Base-by-base conservation (phyloP, 2,888 invertebrate genomes). In the Dicyrtoma fusca region DNA sequence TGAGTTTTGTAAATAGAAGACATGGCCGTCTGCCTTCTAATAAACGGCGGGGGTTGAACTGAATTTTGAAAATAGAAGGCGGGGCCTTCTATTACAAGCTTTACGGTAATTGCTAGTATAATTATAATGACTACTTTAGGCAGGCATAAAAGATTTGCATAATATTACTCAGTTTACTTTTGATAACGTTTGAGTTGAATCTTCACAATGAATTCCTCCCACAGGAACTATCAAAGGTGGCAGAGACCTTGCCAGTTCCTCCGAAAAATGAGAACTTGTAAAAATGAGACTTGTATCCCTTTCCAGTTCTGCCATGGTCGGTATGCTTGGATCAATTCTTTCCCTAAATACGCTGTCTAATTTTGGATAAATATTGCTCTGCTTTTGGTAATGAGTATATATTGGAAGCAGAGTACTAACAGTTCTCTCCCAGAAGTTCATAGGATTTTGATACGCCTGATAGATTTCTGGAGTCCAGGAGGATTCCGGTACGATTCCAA, bases 231-330 rank as follows among this genome's bases (percentile, higher is more conserved):
- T 13, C 21, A 71, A n/a, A 8, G 71, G 71, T 4, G 71, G 51
- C 17, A 26, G 10, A 8, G 61, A 61, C 42, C 61, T 42, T n/a
- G 61, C 14, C n/a, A 34, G 44, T 44, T 61, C 61, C 44, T 61
- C 61, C 3, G 61, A 61, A 21, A 72, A 76, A 71, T 79, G 77
- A 4, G 72, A 74, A 65, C 77, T 77, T 13, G 70, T 63, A 11
- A 79, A 71, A 44, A 77, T 63, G 8, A 79, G 65, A 62, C 75
- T 77, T 0, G 73, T 63, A 34, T 75, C 73, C 47, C 55, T 44
- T 51, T 76, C 76, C 25, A 77, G 19, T 14, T 76, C 77, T 11
- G 63, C 23, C 1, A 76, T 49, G 0, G 62, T 17, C 11, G 76
- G 76, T 55, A 74, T 68, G 13, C 75, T 68, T 6, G 69, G 62